A percentile compares a stretch with the other conserved stretches of the same genome.
Evolutionary conservation across 2,113 vertebrate species (phyloP).

Genomic region (Coreoperca whiteheadi): DNA sequence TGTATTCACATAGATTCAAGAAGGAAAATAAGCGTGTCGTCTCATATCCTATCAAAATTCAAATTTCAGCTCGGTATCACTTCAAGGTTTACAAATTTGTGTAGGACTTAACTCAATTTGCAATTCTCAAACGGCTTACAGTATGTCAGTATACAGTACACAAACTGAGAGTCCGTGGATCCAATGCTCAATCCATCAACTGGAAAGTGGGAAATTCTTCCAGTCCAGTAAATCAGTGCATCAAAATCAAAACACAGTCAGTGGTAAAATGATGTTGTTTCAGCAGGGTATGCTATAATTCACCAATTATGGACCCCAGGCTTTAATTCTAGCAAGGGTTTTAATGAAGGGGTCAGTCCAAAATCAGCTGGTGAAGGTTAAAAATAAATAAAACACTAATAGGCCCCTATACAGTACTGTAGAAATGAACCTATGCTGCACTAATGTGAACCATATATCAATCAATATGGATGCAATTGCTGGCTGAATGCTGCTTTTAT

Average conservation of each 20-base stretch:
- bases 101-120: neutral
- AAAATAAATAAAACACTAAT: slow-evolving; percentile 1
- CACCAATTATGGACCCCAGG: slow-evolving; percentile 19
- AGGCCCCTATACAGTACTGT: neutral
- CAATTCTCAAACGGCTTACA: slow-evolving; percentile 4
- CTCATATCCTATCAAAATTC: slow-evolving; percentile 35
- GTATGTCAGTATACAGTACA: slow-evolving; percentile 22
- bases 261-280: slow-evolving; percentile 35
- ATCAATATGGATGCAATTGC: slow-evolving; percentile 4
- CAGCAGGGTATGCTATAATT: slow-evolving; percentile 11
- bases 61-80: slow-evolving; percentile 33
- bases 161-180: slow-evolving; percentile 4
- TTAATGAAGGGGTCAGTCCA: slow-evolving; percentile 23
- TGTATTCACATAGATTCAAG: slow-evolving; percentile 25
- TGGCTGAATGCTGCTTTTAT: slow-evolving; percentile 11
- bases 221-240: slow-evolving; percentile 22
- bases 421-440: neutral
- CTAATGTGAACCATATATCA: slow-evolving; percentile 1
- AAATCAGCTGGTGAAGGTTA: slow-evolving; percentile 25
- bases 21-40: slow-evolving; percentile 39
- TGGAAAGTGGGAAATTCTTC: slow-evolving; percentile 19
- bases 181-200: slow-evolving; percentile 35
- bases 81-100: slow-evolving; percentile 39
- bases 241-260: slow-evolving; percentile 31
- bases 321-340: slow-evolving; percentile 35